Evolutionary conservation across 1,140 invertebrate genomes (phyloP), one percentile per base, ranked within the genome.

Genomic region (Trichonephila clavipes): DNA sequence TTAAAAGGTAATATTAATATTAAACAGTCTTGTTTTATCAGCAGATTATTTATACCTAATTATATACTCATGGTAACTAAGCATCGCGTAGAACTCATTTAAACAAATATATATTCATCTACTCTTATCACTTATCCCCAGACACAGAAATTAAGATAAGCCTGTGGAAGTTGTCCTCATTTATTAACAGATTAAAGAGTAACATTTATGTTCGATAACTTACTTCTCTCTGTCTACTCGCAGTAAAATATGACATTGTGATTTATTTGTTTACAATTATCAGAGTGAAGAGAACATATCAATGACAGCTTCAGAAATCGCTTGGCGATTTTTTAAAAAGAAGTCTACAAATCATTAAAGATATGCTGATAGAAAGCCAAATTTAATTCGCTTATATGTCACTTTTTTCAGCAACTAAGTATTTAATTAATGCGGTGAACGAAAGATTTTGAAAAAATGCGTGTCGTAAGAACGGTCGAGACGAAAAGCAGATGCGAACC

Each of bases 251-350:
- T 14, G 28, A 77, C 24, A 77, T 40, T 40, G 69, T 40, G 69
- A 77, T 77, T 77, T 77, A 77, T 77, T 40, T 77, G 69, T 77
- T 77, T 77, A 77, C 69, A 77, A 77, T 77, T 77, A 77, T 77
- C 69, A 34, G 16, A 3, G 69, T 77, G 69, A 77, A 24, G 34
- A 34, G 28, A 77, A 77, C 34, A 28, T 12, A 34, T 10, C 69
- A 77, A 2, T 77, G 69, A 40, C 69, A 77, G 69, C 69, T 34
- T 6, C 8, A 21, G 66, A 69, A 24, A 24, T 21, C 7, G 10
- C 66, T 69, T 66, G 12, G 3, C 14, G n/a, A 72, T n/a, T 28
- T n/a, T 28, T 16, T 72, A 28, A 34, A 7, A 77, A 34, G 1
- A 10, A 51, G 24, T 5, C 28, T 77, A 77, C 28, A 34, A 34